Conservation (phyloP, 2,113 vertebrate species). For the Elgaria multicarinata region DNA sequence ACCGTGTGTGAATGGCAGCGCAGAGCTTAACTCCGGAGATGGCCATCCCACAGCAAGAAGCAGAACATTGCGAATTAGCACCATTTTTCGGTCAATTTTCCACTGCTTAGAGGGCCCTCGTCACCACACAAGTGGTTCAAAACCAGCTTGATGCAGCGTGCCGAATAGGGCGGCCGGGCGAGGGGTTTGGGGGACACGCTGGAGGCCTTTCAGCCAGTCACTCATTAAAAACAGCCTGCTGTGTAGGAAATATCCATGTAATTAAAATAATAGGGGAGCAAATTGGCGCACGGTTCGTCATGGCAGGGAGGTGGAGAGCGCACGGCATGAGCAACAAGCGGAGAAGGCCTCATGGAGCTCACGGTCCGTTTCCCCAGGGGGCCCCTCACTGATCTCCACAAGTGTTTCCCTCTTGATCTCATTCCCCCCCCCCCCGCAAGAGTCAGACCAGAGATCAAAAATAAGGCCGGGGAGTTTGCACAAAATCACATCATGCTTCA, state of each 20-base stretch:
- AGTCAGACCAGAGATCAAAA: too few species aligned
- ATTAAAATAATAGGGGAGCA: constrained; percentile 31
- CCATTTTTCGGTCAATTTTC: constrained; percentile 69
- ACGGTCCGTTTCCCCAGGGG: too few species aligned
- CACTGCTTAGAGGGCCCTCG: constrained; percentile 43
- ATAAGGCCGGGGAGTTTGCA: not conserved
- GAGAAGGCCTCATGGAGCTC: too few species aligned
- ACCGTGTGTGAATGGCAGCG: constrained; percentile 10
- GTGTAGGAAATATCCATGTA: constrained; percentile 31
- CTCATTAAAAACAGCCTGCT: constrained; percentile 26
- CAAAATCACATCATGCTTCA: not conserved
- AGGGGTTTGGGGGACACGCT: not conserved
- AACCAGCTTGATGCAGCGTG: constrained; percentile 15
- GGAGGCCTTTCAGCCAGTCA: not conserved
- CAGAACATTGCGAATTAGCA: constrained; percentile 70
- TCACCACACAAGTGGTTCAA: constrained; percentile 35
- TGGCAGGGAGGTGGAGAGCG: too few species aligned
- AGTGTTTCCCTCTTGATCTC: not conserved
- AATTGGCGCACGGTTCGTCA: not conserved
- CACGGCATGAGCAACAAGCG: too few species aligned
- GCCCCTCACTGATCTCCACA: too few species aligned
- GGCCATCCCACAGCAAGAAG: constrained; percentile 35
- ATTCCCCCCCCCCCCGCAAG: too few species aligned
- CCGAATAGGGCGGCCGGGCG: not conserved
- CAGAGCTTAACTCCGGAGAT: not conserved